Base-by-base conservation (phyloP, 1,140 invertebrate genomes). In the Aphis gossypii region DNA sequence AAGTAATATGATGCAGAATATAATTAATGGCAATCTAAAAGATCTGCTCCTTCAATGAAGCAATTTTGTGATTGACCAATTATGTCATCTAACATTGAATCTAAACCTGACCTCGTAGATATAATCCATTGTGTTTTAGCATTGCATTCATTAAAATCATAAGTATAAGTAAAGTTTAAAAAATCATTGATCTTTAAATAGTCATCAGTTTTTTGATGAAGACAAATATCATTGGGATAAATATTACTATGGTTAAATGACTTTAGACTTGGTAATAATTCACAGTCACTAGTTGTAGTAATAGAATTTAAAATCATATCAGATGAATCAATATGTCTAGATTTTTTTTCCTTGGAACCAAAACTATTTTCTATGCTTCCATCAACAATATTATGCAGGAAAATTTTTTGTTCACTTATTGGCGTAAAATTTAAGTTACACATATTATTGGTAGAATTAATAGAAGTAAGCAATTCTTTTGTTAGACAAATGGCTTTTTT, bases 21-120 rank as follows among this genome's bases (percentile, higher is more conserved):
- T 60, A 68, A n/a, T 86, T 56, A 93, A 86, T 93, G 48, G 7
- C 92, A 93, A 44, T 93, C 92, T 86, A 93, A 44, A 54, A 84
- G 23, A 84, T 93, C 38, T 2, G 92, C 92, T 44, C 92, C 92
- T 54, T 93, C 92, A 56, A 93, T 51, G 38, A 93, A 93, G n/a
- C 46, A 54, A 93, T 93, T 93, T 48, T 86, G 20, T 41, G 92
- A 93, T 41, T 93, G 92, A 38, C 23, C 51, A n/a, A 93, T 93
- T 93, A 93, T 84, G 44, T 93, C 92, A 84, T 93, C 48, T 25
- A 93, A 56, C 92, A 93, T 93, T 25, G 92, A 93, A 41, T 93
- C 68, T 18, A 93, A 93, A 20, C 92, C 92, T 41, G 68, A 84
- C 41, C 92, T 93, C 4, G 82, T 93, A 44, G 30, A 83, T 41